Base-by-base conservation (phyloP, 23 tunicate genomes). In the Corella eumyota region DNA sequence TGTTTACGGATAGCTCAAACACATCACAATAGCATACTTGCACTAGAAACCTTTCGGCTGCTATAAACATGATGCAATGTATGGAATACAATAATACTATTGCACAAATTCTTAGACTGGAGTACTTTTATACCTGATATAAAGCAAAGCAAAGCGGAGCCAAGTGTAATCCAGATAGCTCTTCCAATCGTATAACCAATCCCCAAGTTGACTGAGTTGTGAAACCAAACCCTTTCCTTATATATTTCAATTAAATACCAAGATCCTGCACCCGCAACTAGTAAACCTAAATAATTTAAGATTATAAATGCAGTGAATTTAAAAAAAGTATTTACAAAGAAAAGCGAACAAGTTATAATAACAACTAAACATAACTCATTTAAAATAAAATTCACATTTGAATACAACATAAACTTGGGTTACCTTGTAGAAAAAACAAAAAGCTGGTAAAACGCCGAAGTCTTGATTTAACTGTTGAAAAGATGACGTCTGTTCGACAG, bases 251-350 rank as follows among this genome's bases (percentile, higher is more conserved):
- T 13, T 6, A 75, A 40, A 32, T 61, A 67, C 85, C 85, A 78
- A 6, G 64, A 65, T 27, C 78, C 85, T 6, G 70, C 85, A 7
- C 60, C 44, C 7, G 66, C 85, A 23, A 75, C 69, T 65, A 78
- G 36, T 2, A 59, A 20, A 29, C 70, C 85, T 71, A 7, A 17
- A 9, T 28, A 29, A 59, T 24, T 34, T 46, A 32, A 15, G 20
- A 56, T 56, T 1, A 0, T 24, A 4, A 4, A 36, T 22, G 3
- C n/a, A 3, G 2, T 27, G 15, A 6, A 11, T 27, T 59, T 11
- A 22, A 45, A 6, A 9, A 27, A 29, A 13, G 44, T 59, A 11
- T 6, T 22, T 19, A 9, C 59, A 19, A 22, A 59, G 46, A n/a
- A n/a, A n/a, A n/a, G n/a, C n/a, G n/a, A n/a, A n/a, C n/a, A n/a